Conservation (phyloP, 2,113 vertebrate species). For the Promerops cafer region DNA sequence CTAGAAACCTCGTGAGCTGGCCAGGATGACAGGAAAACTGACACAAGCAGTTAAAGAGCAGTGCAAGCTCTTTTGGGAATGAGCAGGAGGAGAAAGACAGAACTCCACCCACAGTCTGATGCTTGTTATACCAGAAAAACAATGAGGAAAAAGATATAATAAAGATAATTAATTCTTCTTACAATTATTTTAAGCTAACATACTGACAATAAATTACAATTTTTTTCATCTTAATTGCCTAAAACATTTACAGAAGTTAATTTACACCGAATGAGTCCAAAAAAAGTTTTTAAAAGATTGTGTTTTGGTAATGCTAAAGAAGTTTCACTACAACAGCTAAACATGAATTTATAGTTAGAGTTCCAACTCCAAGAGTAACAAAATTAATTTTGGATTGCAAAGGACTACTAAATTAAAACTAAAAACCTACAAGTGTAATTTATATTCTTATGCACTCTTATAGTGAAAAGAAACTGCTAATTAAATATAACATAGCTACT, state of each 20-base stretch:
- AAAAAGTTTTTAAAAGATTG: background rate
- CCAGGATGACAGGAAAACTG: background rate
- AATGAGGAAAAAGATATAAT: background rate
- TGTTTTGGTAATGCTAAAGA: background rate
- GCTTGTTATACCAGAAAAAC: background rate
- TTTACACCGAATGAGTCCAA: background rate
- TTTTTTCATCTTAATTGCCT: background rate
- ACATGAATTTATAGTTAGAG: background rate
- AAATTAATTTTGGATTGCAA: background rate
- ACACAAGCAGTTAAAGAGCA: background rate
- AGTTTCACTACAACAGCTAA: background rate
- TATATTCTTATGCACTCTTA: background rate
- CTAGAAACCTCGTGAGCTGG: background rate
- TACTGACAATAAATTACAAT: background rate
- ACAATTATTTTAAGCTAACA: background rate
- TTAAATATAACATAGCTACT: background rate
- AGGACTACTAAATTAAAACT: background rate
- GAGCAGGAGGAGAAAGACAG: background rate
- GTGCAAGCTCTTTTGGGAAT: fast-evolving
- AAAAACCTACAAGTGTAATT: background rate
- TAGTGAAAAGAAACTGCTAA: background rate
- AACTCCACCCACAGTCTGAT: background rate
- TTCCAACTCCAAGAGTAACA: background rate
- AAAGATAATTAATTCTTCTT: background rate
- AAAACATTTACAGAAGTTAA: background rate